These are phyloP conservation scores for Orthosia incerta DNA, from an alignment of 2,888 invertebrate species.

Conservation along the genomic window DNA sequence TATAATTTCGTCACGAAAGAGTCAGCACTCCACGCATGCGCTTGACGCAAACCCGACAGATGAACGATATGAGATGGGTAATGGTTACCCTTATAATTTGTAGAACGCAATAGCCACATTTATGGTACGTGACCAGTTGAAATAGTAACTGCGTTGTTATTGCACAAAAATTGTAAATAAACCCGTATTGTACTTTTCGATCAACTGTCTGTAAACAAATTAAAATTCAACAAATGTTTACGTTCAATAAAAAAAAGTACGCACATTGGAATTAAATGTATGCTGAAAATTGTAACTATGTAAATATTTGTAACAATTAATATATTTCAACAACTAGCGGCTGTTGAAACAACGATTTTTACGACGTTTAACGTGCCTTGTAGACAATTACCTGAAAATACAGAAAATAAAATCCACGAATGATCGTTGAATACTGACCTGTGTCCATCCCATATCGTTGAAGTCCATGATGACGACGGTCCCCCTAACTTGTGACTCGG, in stretches of 20 bases:
- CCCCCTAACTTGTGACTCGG: slow-evolving; percentile 95
- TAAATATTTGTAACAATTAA: neutral
- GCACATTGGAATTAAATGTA: neutral
- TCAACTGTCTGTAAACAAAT: slow-evolving; percentile 15
- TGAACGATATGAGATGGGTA: slow-evolving; percentile 49
- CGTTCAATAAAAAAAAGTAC: neutral
- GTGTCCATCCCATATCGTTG: slow-evolving; percentile 94
- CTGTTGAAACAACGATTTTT: no score
- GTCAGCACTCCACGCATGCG: slow-evolving; percentile 43
- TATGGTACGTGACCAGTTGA: slow-evolving; percentile 36
- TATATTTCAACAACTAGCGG: neutral
- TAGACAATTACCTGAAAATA: neutral
- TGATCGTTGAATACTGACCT: slow-evolving; percentile 84
- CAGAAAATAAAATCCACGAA: neutral
- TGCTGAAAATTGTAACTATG: neutral
- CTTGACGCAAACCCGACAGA: slow-evolving; percentile 53
- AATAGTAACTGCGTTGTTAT: slow-evolving; percentile 34
- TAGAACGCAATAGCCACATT: slow-evolving; percentile 46
- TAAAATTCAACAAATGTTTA: slow-evolving; percentile 26
- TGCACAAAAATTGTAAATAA: slow-evolving; percentile 12
- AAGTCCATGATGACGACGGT: slow-evolving; percentile 96
- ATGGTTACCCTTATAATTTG: slow-evolving; percentile 48
- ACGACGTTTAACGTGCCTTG: no score
- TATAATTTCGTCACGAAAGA: slow-evolving; percentile 55
- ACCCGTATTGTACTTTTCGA: slow-evolving; percentile 25